These are phyloP conservation scores for Octonoba sinensis DNA, from an alignment of 2,888 invertebrate genomes.

Conservation along the genomic window DNA sequence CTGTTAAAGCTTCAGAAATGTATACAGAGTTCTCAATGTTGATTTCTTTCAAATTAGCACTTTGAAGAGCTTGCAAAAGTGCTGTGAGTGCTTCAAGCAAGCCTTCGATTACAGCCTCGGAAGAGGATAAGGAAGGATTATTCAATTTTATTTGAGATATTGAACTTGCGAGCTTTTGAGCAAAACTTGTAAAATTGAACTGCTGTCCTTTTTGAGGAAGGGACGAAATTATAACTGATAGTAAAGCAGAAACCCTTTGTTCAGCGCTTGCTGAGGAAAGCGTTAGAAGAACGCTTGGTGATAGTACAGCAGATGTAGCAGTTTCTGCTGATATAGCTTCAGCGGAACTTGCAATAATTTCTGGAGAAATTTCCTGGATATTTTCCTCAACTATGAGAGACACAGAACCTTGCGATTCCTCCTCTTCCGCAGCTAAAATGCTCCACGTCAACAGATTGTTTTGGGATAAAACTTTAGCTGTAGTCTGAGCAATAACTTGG, in stretches of 20 bases:
- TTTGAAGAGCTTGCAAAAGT: background rate
- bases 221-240: slow-evolving; percentile 1
- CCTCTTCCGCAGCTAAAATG: background rate
- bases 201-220: background rate
- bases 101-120: slow-evolving; percentile 1
- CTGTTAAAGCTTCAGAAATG: background rate
- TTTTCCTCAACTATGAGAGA: background rate
- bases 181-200: background rate
- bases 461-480: background rate
- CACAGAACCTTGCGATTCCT: background rate
- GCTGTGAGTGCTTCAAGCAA: slow-evolving; percentile 6
- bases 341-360: background rate
- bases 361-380: background rate
- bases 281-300: background rate
- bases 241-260: background rate
- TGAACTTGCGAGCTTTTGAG: background rate
- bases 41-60: background rate
- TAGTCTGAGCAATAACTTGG: background rate
- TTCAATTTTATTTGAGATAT: background rate
- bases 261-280: background rate
- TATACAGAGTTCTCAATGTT: background rate
- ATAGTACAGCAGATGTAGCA: slow-evolving; percentile 1
- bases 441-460: background rate
- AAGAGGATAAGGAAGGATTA: background rate
- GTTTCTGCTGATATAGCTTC: background rate